A percentile compares a stretch with the other conserved stretches of the same genome.
Conservation (phyloP, 2,888 invertebrate genomes). For the Junonia oenone region DNA sequence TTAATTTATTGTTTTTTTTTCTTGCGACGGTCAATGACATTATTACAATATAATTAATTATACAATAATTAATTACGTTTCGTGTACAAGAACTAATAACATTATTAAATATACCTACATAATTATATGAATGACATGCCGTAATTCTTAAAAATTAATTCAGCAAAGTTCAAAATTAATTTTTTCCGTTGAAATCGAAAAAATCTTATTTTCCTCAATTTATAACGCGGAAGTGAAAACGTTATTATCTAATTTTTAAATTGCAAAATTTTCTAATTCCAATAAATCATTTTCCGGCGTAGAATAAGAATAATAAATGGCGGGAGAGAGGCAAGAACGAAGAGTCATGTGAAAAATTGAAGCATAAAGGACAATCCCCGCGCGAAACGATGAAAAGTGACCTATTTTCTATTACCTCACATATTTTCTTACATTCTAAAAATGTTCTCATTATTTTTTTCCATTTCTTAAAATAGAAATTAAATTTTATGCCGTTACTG, state of each 20-base stretch:
- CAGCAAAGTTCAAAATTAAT: no score
- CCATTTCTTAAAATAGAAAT: background rate
- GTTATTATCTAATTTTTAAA: background rate
- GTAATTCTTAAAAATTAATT: no score
- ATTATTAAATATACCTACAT: no score
- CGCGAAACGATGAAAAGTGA: constrained; percentile 46
- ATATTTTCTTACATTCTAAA: background rate
- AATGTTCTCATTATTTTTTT: background rate
- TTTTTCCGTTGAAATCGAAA: background rate
- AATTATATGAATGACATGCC: no score
- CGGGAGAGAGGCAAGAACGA: constrained; percentile 15
- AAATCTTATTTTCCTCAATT: background rate
- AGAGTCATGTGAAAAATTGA: constrained; percentile 63
- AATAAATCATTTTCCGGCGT: background rate
- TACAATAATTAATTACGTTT: no score
- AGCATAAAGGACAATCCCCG: constrained; percentile 62
- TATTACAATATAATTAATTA: no score
- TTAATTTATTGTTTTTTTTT: no score
- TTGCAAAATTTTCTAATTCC: background rate
- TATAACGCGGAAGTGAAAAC: background rate
- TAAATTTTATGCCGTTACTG: no score
- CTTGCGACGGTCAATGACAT: no score
- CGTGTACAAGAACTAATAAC: no score
- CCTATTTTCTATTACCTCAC: constrained; percentile 54
- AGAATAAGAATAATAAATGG: constrained; percentile 21